Conservation (phyloP, 2,113 vertebrate species). For the Boulengeromyrus knoepffleri region DNA sequence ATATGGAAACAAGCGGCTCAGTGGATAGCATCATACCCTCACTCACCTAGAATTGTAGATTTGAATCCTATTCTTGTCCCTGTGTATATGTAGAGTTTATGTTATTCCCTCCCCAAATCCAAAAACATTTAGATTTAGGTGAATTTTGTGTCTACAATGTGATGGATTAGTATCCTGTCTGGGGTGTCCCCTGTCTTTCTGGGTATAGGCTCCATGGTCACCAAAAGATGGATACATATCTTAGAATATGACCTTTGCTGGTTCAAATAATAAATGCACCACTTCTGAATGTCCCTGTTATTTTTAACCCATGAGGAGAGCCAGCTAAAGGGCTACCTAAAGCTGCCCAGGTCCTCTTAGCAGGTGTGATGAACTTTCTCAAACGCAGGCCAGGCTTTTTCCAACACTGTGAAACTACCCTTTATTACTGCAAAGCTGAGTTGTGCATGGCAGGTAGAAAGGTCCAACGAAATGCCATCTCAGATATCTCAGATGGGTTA, state of each 20-base stretch:
- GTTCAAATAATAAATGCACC: not conserved
- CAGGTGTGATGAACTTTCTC: conserved; percentile 13
- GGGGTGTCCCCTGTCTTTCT: not conserved
- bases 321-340: not conserved
- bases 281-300: not conserved
- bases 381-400: not conserved
- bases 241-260: not conserved
- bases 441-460: not conserved
- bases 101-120: not conserved
- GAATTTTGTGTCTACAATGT: not conserved
- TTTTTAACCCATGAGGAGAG: not conserved
- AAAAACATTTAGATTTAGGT: not conserved
- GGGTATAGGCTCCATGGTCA: not conserved
- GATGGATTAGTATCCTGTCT: not conserved
- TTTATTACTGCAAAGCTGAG: not conserved
- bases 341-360: not conserved
- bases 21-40: not conserved
- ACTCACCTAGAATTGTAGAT: not conserved
- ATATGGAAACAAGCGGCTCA: not conserved
- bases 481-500: not conserved
- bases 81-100: not conserved
- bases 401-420: not conserved
- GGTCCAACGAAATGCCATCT: not conserved
- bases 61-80: not conserved
- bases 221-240: not conserved